Conservation (phyloP, 2,888 invertebrate genomes). For the Macrosiphum euphorbiae region DNA sequence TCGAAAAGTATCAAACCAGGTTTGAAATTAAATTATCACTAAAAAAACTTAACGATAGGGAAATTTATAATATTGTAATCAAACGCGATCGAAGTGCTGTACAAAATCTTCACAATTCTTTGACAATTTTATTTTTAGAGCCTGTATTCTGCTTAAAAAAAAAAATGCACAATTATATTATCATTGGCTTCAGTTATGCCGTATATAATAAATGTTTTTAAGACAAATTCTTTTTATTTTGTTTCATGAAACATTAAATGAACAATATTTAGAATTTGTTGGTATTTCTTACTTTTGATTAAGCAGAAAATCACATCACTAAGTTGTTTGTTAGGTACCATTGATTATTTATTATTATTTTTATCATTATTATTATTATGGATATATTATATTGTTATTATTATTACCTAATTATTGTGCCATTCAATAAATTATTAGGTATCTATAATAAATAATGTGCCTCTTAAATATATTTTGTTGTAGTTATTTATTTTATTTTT, state of each 20-base stretch:
- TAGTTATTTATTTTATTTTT: constrained; percentile 60
- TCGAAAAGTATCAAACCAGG: background rate
- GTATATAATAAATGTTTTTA: constrained; percentile 15
- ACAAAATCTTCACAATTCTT: constrained; percentile 36
- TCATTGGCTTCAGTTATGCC: constrained; percentile 25
- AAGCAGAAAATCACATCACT: constrained; percentile 58
- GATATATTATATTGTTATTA: constrained; percentile 39
- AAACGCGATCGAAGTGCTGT: constrained; percentile 27
- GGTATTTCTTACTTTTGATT: constrained; percentile 15
- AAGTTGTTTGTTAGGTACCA: constrained; percentile 42
- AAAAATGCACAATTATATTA: constrained; percentile 46
- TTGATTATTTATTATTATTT: constrained; percentile 60
- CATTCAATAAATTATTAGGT: constrained; percentile 61
- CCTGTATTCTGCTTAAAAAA: constrained; percentile 51
- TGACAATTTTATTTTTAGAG: constrained; percentile 51
- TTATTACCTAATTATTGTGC: constrained; percentile 61
- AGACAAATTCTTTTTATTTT: constrained; percentile 40
- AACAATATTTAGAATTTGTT: constrained; percentile 38
- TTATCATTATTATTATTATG: constrained; percentile 50
- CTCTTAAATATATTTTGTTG: constrained; percentile 58
- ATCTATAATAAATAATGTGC: constrained; percentile 48
- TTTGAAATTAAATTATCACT: background rate
- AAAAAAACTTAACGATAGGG: constrained; percentile 26
- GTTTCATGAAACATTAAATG: constrained; percentile 15
- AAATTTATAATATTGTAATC: constrained; percentile 27